Evolutionary conservation across 2,797 vertebrate species (phyloP).

Genomic region (Lithobates pipiens): DNA sequence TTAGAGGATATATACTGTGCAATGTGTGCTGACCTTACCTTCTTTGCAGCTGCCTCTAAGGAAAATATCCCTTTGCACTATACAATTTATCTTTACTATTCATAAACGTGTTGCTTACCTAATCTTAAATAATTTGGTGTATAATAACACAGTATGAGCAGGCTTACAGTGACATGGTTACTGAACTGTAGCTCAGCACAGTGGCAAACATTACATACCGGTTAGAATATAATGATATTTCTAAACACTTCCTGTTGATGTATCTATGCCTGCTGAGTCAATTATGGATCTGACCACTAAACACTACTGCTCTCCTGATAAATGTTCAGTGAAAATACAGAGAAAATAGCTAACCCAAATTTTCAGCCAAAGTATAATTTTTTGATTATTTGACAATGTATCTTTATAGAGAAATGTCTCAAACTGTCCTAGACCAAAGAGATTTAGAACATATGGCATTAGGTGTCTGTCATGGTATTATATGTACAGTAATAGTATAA

Average conservation of each 20-base stretch:
- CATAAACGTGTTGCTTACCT: no score
- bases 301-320: conserved; percentile 38
- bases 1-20: no score
- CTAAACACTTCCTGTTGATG: conserved; percentile 39
- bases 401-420: background rate
- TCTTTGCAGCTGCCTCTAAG: no score
- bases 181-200: conserved; percentile 16
- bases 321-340: conserved; percentile 13
- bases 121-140: background rate
- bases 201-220: conserved; percentile 15
- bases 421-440: background rate
- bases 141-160: conserved; percentile 6
- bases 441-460: conserved; percentile 1
- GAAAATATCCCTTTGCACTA: no score
- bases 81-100: no score
- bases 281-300: conserved; percentile 49
- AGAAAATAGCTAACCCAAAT: background rate
- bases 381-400: background rate
- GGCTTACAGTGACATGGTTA: background rate
- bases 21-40: no score
- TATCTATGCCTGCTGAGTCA: conserved; percentile 43
- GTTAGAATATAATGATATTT: conserved; percentile 40
- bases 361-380: background rate
- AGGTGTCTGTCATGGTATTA: background rate
- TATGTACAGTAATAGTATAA: background rate